Base-by-base conservation (phyloP, 2,797 vertebrate genomes). In the Sebastes nivosus region DNA sequence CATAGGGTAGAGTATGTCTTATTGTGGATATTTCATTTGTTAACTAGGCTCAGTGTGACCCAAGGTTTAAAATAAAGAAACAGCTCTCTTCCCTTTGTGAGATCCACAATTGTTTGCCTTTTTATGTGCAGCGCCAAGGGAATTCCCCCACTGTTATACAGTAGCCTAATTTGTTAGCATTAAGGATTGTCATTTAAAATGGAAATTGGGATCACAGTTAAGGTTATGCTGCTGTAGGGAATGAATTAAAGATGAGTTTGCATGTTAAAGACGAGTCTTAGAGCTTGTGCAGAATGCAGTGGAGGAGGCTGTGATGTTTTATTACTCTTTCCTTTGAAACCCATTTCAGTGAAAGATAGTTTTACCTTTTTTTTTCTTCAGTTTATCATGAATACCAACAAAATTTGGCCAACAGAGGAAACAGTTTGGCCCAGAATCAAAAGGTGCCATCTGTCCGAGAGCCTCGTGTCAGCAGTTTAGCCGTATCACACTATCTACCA, bases 381-480 rank as follows among this genome's bases (percentile, higher is more conserved):
- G 14, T 42, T 86, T 84, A 88, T 83, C 82, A 89, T 88, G 73
- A 85, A 92, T 25, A 60, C 64, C 65, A 85, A 85, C 59, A 77
- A 80, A 81, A 74, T 4, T 16, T 74, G 36, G 76, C 71, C 88
- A 79, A 64, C 1, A 11, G 63, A 76, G 59, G 60, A 80, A 85
- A 67, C 16, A 67, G 72, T 83, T 63, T 85, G 86, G 86, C 86
- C 78, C 38, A 18, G 82, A 90, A 92, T 91, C 92, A 91, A 90
- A 93, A 91, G 81, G 78, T 87, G 75, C 88, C 89, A 94, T 94
- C 90, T 92, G 88, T 82, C 88, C 32, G 10, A 84, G 75, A 88
- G 89, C 74, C 85, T 81, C 60, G 88, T 89, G 89, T 94, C 89
- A 93, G 86, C 90, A 78, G 76, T 93, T 93, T 91, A 85, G 77